phyloP scores from a whole-genome alignment of 2,797 vertebrate genomes.

The Clamator glandarius region DNA sequence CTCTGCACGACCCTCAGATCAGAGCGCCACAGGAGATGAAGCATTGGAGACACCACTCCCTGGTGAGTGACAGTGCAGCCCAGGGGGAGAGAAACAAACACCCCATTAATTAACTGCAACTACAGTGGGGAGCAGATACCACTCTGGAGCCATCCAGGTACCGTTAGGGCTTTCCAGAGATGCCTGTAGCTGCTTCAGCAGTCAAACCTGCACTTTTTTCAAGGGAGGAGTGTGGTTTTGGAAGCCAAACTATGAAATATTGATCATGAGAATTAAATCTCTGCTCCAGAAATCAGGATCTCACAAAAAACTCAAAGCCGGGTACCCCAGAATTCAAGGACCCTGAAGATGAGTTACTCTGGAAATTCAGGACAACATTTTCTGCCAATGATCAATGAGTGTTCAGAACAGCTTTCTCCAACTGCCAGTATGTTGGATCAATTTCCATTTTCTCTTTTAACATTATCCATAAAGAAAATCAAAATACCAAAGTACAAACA shows the following conservation, averaged over 20 bases:
- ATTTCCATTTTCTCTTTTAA: neutral
- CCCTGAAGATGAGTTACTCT: neutral
- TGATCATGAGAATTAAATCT: neutral
- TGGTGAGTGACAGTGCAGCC: fast-evolving
- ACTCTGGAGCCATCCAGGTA: fast-evolving
- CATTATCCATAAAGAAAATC: neutral
- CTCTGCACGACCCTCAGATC: neutral
- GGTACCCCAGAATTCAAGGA: neutral
- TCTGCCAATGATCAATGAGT: neutral
- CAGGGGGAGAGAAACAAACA: neutral
- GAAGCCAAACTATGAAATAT: neutral
- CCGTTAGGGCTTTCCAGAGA: neutral
- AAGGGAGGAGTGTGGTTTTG: neutral
- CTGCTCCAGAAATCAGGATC: neutral
- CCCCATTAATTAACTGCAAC: neutral
- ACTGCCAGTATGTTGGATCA: too few species aligned
- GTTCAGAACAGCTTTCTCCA: neutral
- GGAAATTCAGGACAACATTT: neutral
- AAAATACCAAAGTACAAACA: neutral
- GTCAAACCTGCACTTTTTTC: neutral
- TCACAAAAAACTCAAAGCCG: neutral
- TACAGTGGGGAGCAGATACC: neutral
- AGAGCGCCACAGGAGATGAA: neutral
- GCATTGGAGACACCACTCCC: fast-evolving
- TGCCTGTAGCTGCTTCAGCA: neutral